Evolutionary conservation across 2,797 vertebrate genomes (phyloP).

Genomic region (Tamandua tetradactyla): DNA sequence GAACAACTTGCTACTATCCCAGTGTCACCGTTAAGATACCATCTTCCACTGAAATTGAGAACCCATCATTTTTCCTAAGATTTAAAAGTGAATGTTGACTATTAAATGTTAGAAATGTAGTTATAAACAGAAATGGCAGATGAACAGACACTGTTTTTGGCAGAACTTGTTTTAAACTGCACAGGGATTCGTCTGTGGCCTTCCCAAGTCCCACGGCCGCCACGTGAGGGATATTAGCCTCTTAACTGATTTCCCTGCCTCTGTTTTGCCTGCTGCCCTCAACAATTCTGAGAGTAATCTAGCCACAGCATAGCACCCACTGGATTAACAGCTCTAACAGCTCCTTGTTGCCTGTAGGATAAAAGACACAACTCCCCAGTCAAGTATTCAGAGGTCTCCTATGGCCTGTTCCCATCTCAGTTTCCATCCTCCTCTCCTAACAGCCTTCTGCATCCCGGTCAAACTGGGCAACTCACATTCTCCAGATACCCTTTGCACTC

Average conservation of each 20-base stretch:
- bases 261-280: background rate
- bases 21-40: background rate
- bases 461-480: background rate
- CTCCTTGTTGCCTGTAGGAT: background rate
- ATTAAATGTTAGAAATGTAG: background rate
- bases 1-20: background rate
- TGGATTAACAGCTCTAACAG: background rate
- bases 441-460: background rate
- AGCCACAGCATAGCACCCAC: background rate
- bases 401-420: background rate
- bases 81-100: background rate
- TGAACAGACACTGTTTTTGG: background rate
- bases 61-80: background rate
- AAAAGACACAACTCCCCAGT: too few species aligned
- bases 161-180: background rate
- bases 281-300: background rate
- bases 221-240: background rate
- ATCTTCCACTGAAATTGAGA: background rate
- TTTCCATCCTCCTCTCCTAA: background rate
- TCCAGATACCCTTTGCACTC: background rate
- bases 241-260: background rate
- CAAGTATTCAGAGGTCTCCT: too few species aligned
- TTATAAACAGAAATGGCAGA: conserved; percentile 8
- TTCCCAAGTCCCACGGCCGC: background rate
- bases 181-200: background rate